Percentiles rank a stretch among this genome's conserved stretches.
Conservation (phyloP, 2,113 vertebrate species). For the Addax nasomaculatus region DNA sequence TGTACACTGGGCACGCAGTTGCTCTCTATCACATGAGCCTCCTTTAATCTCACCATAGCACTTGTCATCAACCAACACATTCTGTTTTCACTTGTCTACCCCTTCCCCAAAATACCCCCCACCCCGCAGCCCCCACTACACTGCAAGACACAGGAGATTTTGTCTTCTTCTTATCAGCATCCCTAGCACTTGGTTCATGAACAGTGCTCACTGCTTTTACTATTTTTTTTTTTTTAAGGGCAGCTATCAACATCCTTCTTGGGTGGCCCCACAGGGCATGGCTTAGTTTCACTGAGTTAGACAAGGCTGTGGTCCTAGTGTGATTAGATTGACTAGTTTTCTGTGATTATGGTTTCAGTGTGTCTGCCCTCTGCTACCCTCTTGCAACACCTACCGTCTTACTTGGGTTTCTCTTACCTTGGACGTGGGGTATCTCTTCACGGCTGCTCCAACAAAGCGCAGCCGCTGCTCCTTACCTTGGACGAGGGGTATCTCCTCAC, state of each 20-base stretch:
- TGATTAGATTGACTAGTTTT: too few relatives aligned
- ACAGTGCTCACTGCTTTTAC: neutral
- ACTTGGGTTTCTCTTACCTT: too few relatives aligned
- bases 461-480: too few relatives aligned
- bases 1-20: neutral
- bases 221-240: neutral
- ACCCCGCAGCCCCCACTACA: accelerated
- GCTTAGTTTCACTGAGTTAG: too few relatives aligned
- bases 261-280: too few relatives aligned
- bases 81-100: neutral
- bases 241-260: neutral
- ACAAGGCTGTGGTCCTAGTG: too few relatives aligned
- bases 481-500: too few relatives aligned
- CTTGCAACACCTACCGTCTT: too few relatives aligned
- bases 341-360: too few relatives aligned
- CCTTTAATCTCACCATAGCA: neutral
- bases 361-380: too few relatives aligned
- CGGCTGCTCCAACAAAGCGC: too few relatives aligned
- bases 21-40: neutral
- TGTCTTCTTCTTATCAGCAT: neutral
- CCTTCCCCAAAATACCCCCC: neutral
- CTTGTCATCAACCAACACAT: neutral
- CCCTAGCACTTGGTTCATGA: neutral
- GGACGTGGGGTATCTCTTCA: too few relatives aligned
- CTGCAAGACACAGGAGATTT: neutral